Conservation (phyloP, 2,888 invertebrate genomes). For the Drosophila acutilabella region DNA sequence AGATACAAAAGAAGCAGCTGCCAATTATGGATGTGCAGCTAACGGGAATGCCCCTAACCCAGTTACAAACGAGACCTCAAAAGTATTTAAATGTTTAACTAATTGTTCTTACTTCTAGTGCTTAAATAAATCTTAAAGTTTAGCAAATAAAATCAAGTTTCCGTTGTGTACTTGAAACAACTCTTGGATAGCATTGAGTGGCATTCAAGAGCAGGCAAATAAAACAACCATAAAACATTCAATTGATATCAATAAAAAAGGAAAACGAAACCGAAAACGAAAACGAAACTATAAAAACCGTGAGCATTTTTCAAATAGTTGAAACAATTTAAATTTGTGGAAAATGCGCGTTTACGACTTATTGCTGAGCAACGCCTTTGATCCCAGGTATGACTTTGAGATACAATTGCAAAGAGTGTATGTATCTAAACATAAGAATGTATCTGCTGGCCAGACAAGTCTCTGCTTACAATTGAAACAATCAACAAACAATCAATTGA, state of each 20-base stretch:
- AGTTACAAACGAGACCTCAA: conserved; percentile 1
- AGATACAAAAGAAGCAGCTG: neutral
- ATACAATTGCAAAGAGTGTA: conserved; percentile 7
- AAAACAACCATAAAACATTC: conserved; percentile 41
- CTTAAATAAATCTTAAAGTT: too few relatives aligned
- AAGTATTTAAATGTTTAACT: neutral
- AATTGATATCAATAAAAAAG: conserved; percentile 62
- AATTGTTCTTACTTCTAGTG: too few relatives aligned
- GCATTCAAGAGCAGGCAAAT: conserved; percentile 23
- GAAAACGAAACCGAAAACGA: conserved; percentile 51
- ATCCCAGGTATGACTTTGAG: conserved; percentile 73
- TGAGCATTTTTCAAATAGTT: conserved; percentile 11
- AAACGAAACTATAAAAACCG: conserved; percentile 28
- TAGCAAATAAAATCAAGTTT: too few relatives aligned
- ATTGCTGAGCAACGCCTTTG: conserved; percentile 75
- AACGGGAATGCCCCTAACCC: neutral
- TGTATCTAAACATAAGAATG: too few relatives aligned
- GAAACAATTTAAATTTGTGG: conserved; percentile 25
- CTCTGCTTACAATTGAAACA: conserved; percentile 28
- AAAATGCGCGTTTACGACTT: conserved; percentile 80
- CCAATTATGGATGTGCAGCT: conserved; percentile 15
- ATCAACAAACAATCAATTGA: conserved; percentile 35
- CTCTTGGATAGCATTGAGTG: too few relatives aligned
- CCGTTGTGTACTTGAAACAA: too few relatives aligned
- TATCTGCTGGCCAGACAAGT: neutral